phyloP scores from a whole-genome alignment of 2,888 invertebrate genomes.

The Pterostichus madidus region DNA sequence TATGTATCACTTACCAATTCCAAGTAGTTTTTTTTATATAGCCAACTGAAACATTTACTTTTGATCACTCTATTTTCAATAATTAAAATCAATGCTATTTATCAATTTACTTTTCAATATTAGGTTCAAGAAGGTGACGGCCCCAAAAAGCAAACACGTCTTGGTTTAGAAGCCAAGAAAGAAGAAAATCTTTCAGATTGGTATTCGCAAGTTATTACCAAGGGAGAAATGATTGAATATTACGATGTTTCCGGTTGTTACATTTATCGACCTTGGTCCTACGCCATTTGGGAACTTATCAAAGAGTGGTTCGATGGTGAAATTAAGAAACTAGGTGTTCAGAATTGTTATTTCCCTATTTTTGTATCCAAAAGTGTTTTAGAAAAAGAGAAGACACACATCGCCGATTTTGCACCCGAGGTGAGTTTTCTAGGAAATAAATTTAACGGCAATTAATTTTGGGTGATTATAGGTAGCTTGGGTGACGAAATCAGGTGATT shows the following conservation, averaged over 20 bases:
- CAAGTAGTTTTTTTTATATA: too few species aligned
- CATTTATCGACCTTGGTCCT: slow-evolving; percentile 98
- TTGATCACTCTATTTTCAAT: too few species aligned
- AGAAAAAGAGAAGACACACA: slow-evolving; percentile 97
- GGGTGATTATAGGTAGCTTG: slow-evolving; percentile 83
- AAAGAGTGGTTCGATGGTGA: slow-evolving; percentile 90
- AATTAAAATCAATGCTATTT: not conserved
- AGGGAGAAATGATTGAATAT: slow-evolving; percentile 99
- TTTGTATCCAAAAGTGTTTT: slow-evolving; percentile 95
- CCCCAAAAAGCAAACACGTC: slow-evolving; percentile 92
- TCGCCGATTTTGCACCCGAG: slow-evolving; percentile 99
- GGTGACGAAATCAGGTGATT: slow-evolving; percentile 96
- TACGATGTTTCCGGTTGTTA: slow-evolving; percentile 99
- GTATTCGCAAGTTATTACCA: slow-evolving; percentile 96
- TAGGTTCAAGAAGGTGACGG: slow-evolving; percentile 77
- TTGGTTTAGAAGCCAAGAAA: slow-evolving; percentile 96
- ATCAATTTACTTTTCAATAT: slow-evolving; percentile 43
- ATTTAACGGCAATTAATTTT: not conserved
- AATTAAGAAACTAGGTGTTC: slow-evolving; percentile 95
- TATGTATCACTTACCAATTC: too few species aligned
- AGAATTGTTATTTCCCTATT: slow-evolving; percentile 99
- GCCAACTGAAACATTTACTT: too few species aligned
- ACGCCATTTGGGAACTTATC: slow-evolving; percentile 96
- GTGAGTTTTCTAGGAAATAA: slow-evolving; percentile 77
- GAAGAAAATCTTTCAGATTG: slow-evolving; percentile 96